Conservation (phyloP, 2,113 vertebrate species). For the Chloroceryle aenea region DNA sequence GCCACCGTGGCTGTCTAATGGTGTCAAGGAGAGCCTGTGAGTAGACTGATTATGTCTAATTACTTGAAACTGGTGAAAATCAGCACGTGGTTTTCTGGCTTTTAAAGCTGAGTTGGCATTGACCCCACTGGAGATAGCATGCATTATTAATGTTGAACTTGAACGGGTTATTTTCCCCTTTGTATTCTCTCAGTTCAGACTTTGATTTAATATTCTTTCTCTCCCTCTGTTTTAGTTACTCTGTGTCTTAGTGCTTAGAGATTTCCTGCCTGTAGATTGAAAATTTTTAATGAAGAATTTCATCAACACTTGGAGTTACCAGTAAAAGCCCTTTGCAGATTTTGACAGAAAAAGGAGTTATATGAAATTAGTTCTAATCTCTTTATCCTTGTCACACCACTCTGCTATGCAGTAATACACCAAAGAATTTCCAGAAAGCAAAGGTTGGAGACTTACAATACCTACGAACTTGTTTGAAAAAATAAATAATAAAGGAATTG, state of each 20-base stretch:
- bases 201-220: slow-evolving; percentile 1
- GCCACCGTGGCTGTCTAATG: background rate
- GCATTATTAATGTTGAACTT: background rate
- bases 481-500: background rate
- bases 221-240: background rate
- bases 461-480: background rate
- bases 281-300: slow-evolving; percentile 44
- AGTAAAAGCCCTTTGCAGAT: slow-evolving; percentile 23
- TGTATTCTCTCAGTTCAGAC: background rate
- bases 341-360: slow-evolving; percentile 71
- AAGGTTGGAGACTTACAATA: slow-evolving; percentile 48
- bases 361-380: slow-evolving; percentile 79
- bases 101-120: background rate
- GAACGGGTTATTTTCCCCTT: background rate
- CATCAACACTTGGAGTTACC: background rate
- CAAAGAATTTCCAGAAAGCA: slow-evolving; percentile 81
- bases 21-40: background rate
- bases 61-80: background rate
- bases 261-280: background rate
- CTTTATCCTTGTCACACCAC: slow-evolving; percentile 82
- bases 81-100: background rate
- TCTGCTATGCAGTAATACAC: slow-evolving; percentile 84
- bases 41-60: background rate
- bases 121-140: background rate
- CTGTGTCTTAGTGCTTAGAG: slow-evolving; percentile 12